These are phyloP conservation scores for Saccopteryx leptura DNA, from an alignment of 2,113 vertebrate genomes.

Conservation along the genomic window DNA sequence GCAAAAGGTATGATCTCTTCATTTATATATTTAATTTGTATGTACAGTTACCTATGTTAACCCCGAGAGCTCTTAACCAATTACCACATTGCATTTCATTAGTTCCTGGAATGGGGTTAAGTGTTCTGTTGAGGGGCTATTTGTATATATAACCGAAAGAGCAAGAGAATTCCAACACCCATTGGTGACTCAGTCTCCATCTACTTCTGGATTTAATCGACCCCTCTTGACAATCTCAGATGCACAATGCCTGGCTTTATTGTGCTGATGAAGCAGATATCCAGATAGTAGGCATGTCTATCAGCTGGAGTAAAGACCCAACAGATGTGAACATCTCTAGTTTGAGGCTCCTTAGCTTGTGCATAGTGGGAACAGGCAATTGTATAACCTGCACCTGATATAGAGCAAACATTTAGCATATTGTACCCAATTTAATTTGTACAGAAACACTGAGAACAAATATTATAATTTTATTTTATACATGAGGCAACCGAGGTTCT, in stretches of 20 bases:
- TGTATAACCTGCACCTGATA: neutral
- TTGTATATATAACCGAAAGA: neutral
- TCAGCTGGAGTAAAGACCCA: neutral
- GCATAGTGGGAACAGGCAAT: neutral
- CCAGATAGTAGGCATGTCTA: neutral
- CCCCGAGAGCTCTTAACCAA: neutral
- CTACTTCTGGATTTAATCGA: neutral
- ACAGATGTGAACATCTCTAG: neutral
- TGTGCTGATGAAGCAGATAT: neutral
- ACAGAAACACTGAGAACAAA: constrained; percentile 10
- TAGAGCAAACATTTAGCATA: neutral
- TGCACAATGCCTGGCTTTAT: neutral
- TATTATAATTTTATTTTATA: constrained; percentile 33
- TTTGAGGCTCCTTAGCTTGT: neutral
- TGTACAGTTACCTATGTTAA: neutral
- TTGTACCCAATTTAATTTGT: neutral
- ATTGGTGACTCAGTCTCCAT: neutral
- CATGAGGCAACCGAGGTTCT: neutral
- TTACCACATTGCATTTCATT: neutral
- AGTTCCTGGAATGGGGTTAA: neutral
- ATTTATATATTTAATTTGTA: neutral
- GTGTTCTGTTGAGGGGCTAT: neutral
- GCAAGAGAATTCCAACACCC: neutral
- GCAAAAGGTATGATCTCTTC: neutral
- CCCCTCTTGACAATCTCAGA: neutral